phyloP scores from a whole-genome alignment of 2,797 vertebrate species.

The Eremophila alpestris region DNA sequence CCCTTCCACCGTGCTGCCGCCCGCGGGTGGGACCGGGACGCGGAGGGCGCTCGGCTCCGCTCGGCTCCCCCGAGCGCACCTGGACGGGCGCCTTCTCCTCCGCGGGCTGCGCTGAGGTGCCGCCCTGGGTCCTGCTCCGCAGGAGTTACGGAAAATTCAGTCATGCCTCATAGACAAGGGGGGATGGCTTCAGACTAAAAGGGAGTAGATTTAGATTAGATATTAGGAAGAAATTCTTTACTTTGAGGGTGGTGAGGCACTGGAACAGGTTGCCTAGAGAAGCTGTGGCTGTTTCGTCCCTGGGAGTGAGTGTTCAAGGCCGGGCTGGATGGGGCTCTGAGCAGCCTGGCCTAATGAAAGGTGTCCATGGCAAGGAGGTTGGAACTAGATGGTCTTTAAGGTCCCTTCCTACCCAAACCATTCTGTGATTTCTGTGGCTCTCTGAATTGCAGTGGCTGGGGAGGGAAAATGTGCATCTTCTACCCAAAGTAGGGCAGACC shows the following conservation, averaged over 20 bases:
- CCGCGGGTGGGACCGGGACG: background rate
- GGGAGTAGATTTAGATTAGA: background rate
- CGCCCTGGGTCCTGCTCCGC: background rate
- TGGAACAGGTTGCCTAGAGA: background rate
- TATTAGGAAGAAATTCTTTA: background rate
- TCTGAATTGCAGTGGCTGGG: background rate
- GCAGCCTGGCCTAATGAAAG: background rate
- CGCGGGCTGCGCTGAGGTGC: background rate
- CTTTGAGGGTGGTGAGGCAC: background rate
- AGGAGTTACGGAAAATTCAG: background rate
- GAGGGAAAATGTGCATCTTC: background rate
- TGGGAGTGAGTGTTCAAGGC: background rate
- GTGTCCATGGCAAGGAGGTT: background rate
- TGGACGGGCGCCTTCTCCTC: rapidly evolving
- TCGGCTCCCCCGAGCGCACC: too few species aligned
- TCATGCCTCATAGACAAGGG: background rate
- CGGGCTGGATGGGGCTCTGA: background rate
- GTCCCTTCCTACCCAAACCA: background rate
- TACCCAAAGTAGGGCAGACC: background rate
- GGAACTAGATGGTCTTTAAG: background rate
- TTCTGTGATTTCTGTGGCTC: background rate
- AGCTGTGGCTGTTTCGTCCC: background rate
- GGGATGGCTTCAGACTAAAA: too few species aligned
- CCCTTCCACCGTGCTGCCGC: rapidly evolving
- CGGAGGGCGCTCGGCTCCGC: too few species aligned